These are phyloP conservation scores for Nomada ferruginata DNA, from an alignment of 2,888 invertebrate genomes.

Conservation along the genomic window DNA sequence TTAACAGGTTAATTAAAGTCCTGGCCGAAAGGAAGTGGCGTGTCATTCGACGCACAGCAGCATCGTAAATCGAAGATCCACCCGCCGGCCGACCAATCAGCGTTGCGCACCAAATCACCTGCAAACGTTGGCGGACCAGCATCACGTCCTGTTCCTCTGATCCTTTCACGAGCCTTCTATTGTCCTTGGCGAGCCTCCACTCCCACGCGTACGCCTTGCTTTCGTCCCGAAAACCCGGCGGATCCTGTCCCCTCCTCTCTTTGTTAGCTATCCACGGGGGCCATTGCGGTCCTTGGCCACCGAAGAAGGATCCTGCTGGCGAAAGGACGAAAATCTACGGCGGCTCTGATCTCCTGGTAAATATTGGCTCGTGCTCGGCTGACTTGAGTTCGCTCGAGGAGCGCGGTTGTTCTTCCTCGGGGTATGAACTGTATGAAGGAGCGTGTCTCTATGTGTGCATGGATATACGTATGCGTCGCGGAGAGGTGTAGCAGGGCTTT, in stretches of 20 bases:
- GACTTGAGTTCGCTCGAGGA: conserved; percentile 30
- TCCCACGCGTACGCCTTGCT: conserved; percentile 58
- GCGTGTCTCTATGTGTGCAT: no score
- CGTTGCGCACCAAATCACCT: conserved; percentile 60
- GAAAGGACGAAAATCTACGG: conserved; percentile 47
- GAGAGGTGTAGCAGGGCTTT: no score
- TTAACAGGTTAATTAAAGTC: conserved; percentile 47
- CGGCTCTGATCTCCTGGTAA: conserved; percentile 76
- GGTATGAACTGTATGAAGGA: no score
- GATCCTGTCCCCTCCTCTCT: conserved; percentile 27
- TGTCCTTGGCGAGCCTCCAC: conserved; percentile 77
- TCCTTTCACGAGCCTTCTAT: conserved; percentile 79
- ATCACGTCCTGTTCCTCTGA: conserved; percentile 79
- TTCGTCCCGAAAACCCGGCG: conserved; percentile 60
- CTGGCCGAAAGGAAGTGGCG: conserved; percentile 51
- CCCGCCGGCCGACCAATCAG: conserved; percentile 68
- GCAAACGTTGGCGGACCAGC: conserved; percentile 66
- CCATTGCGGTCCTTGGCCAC: conserved; percentile 24
- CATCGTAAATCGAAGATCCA: conserved; percentile 70
- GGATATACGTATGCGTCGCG: no score
- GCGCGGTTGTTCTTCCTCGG: background rate
- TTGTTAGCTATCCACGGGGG: conserved; percentile 21
- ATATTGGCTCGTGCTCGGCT: conserved; percentile 79
- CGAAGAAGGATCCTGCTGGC: conserved; percentile 25
- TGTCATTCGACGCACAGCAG: conserved; percentile 66